A percentile compares a stretch with the other conserved stretches of the same genome.
phyloP scores from a whole-genome alignment of 2,113 vertebrate genomes.

The Todiramphus saurophagus region DNA sequence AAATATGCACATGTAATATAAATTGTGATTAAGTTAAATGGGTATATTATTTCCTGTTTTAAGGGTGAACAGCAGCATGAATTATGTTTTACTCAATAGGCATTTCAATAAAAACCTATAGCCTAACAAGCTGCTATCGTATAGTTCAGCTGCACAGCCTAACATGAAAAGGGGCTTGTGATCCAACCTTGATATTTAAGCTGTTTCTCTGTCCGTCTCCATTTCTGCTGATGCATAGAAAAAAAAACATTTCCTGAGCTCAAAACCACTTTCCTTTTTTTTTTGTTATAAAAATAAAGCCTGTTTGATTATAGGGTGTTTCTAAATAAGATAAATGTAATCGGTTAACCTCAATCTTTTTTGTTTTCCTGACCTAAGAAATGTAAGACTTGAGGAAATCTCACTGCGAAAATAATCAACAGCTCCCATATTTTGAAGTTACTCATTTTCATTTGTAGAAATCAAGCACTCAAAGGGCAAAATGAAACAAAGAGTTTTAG shows the following conservation, averaged over 20 bases:
- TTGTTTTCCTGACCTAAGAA: not conserved
- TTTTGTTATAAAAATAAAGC: not conserved
- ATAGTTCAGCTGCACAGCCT: conserved; percentile 22
- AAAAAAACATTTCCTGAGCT: not conserved
- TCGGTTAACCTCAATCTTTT: not conserved
- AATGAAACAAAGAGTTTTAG: not conserved
- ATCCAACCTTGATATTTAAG: conserved; percentile 12
- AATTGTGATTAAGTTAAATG: conserved; percentile 86
- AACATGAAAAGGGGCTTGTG: conserved; percentile 32
- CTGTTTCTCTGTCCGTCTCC: not conserved
- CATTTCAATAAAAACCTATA: conserved; percentile 69
- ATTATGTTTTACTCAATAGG: conserved; percentile 79
- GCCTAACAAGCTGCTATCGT: conserved; percentile 20
- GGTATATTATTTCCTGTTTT: conserved; percentile 89
- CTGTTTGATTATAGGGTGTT: not conserved
- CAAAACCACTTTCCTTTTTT: not conserved
- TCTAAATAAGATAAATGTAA: not conserved
- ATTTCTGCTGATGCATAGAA: conserved; percentile 7
- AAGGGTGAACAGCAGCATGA: conserved; percentile 82
- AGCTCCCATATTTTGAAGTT: not conserved
- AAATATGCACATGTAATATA: conserved; percentile 87
- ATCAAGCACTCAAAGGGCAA: not conserved
- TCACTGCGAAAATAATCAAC: not conserved
- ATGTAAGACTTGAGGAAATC: not conserved
- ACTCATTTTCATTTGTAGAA: not conserved